Evolutionary conservation across 2,797 vertebrate genomes (phyloP), one percentile per base, ranked within the genome.

Genomic region (Enteromius radiatus): DNA sequence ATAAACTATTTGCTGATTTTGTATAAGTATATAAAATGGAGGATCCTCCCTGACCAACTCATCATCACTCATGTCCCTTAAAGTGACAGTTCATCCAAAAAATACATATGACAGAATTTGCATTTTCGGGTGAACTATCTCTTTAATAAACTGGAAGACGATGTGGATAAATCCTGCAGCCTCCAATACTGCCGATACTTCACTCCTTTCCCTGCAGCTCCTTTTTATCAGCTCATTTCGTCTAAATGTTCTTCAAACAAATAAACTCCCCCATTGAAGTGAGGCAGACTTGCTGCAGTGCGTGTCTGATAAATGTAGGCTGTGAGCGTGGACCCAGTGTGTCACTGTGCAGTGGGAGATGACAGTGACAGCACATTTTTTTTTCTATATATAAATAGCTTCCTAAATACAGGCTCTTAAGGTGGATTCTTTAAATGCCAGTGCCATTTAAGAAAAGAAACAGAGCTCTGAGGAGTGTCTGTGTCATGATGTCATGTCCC

Each of bases 361-460:
- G 80, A 89, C 73, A 85, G 74, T 84, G 69, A 86, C 2, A 12
- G 36, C 26, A 70, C 38, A 33, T n/a, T n/a, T n/a, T n/a, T 61
- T 71, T 80, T 70, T 77, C 45, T 56, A 76, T 80, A 87, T 36
- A 36, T 77, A 85, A 85, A 87, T 43, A 36, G 61, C 81, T 69
- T 45, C 78, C 65, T 82, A 82, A 85, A 87, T 49, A 23, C 33
- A 67, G 68, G 69, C 74, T 85, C 85, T 86, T 52, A 80, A 81
- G 78, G 83, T 81, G 77, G 68, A 80, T 80, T 67, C 74, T 81
- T 82, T 84, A 86, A 87, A 87, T 87, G 82, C 74, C 84, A 83
- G 23, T 38, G 82, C 45, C 70, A 80, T 86, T 86, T 71, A 65
- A 81, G 33, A 69, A 76, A 7, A 77, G 52, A 78, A 26, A 69